phyloP scores from a whole-genome alignment of 2,113 vertebrate species.

The Oryzias celebensis region DNA sequence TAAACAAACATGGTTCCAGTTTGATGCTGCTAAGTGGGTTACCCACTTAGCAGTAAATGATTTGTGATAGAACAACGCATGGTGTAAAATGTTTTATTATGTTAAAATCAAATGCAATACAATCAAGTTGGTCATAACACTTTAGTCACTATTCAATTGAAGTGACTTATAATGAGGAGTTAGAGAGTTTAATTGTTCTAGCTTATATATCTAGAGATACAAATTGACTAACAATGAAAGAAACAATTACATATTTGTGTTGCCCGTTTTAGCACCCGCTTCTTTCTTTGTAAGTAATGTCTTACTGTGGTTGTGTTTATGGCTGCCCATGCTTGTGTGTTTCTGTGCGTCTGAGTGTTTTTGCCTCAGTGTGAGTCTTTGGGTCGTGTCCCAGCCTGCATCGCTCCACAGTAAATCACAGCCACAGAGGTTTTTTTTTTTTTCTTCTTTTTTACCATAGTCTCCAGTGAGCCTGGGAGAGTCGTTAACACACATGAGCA shows the following conservation, averaged over 20 bases:
- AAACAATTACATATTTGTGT: conserved; percentile 17
- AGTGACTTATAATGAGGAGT: conserved; percentile 25
- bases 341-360: conserved; percentile 5
- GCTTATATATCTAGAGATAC: conserved; percentile 16
- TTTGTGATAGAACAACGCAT: conserved; percentile 55
- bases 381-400: conserved; percentile 72
- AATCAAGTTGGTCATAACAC: conserved; percentile 38
- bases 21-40: conserved; percentile 67
- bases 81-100: conserved; percentile 34
- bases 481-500: conserved; percentile 74
- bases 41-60: conserved; percentile 46
- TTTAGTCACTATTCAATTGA: conserved; percentile 23
- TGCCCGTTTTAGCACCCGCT: conserved; percentile 10
- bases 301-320: conserved; percentile 6
- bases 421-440: conserved; percentile 29
- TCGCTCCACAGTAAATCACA: conserved; percentile 71
- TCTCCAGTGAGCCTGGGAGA: conserved; percentile 72
- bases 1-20: conserved; percentile 66
- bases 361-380: conserved; percentile 51
- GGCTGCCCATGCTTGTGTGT: not conserved
- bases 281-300: conserved; percentile 16
- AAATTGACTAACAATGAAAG: conserved; percentile 20
- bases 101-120: conserved; percentile 42
- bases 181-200: conserved; percentile 42
- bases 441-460: conserved; percentile 61